Conservation (phyloP, 2,113 vertebrate species). For the Thamnophis sirtalis region DNA sequence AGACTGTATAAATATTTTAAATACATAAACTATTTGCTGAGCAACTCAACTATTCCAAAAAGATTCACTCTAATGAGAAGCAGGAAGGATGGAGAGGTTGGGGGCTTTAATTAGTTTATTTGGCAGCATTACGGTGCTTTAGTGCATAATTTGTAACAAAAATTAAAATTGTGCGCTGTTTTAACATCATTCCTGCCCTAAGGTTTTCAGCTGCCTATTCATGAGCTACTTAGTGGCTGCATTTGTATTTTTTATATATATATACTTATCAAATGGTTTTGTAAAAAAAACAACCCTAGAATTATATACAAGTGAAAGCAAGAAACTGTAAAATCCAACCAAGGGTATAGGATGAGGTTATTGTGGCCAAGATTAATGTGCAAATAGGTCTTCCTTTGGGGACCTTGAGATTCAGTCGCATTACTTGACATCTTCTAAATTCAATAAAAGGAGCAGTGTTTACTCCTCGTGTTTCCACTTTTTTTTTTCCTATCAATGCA, state of each 20-base stretch:
- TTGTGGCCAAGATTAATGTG: neutral
- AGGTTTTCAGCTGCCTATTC: neutral
- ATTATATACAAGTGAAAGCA: neutral
- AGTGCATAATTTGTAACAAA: neutral
- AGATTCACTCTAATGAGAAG: neutral
- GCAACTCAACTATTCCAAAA: neutral
- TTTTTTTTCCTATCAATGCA: neutral
- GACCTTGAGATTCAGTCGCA: neutral
- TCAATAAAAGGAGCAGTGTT: conserved; percentile 8
- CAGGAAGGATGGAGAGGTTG: neutral
- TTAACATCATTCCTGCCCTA: neutral
- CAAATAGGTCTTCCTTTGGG: neutral
- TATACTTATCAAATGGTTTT: neutral
- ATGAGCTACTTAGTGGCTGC: neutral
- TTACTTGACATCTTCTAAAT: conserved; percentile 4
- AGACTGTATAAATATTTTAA: neutral
- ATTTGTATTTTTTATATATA: neutral
- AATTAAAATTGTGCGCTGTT: neutral
- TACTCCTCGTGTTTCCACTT: neutral
- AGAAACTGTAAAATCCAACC: neutral
- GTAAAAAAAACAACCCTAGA: neutral
- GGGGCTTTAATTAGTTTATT: neutral
- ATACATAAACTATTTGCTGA: neutral
- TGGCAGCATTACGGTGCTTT: neutral
- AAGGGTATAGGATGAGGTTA: neutral